These are phyloP conservation scores for Delichon dasypus DNA, from an alignment of 2,797 vertebrate genomes.

Conservation along the genomic window DNA sequence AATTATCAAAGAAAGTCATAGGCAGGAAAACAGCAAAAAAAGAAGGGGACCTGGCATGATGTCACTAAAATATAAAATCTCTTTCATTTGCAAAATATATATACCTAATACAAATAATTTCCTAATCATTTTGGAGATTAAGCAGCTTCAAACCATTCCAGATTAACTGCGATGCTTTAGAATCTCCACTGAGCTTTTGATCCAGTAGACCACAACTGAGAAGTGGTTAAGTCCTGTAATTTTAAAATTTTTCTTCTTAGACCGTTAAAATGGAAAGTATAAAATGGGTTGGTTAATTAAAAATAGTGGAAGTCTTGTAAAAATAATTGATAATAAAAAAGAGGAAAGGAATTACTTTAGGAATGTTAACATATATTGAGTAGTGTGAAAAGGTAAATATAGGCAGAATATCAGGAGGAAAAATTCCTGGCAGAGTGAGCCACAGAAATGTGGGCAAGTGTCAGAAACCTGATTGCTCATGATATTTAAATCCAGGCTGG, in stretches of 20 bases:
- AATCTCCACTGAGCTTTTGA: neutral
- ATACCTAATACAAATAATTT: neutral
- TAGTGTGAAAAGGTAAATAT: slow-evolving; percentile 48
- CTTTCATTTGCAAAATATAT: neutral
- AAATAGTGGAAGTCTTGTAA: slow-evolving; percentile 71
- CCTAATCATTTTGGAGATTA: neutral
- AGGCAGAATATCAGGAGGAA: neutral
- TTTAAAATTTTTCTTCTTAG: slow-evolving; percentile 46
- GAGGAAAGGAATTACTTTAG: slow-evolving; percentile 66
- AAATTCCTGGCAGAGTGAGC: slow-evolving; percentile 1
- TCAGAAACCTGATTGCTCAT: neutral
- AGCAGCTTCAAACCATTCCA: neutral
- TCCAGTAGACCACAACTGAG: neutral
- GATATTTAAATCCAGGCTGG: slow-evolving; percentile 18
- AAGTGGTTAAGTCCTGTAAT: neutral
- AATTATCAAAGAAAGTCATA: neutral
- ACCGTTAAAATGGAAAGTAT: slow-evolving; percentile 66
- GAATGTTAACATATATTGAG: slow-evolving; percentile 62
- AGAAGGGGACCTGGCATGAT: neutral
- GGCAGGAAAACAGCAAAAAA: neutral
- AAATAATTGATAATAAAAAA: slow-evolving; percentile 72
- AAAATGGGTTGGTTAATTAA: slow-evolving; percentile 72
- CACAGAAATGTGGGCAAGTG: slow-evolving; percentile 11
- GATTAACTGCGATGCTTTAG: neutral
- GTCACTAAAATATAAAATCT: neutral